Base-by-base conservation (phyloP, 1,140 invertebrate genomes). In the Teleogryllus occipitalis region DNA sequence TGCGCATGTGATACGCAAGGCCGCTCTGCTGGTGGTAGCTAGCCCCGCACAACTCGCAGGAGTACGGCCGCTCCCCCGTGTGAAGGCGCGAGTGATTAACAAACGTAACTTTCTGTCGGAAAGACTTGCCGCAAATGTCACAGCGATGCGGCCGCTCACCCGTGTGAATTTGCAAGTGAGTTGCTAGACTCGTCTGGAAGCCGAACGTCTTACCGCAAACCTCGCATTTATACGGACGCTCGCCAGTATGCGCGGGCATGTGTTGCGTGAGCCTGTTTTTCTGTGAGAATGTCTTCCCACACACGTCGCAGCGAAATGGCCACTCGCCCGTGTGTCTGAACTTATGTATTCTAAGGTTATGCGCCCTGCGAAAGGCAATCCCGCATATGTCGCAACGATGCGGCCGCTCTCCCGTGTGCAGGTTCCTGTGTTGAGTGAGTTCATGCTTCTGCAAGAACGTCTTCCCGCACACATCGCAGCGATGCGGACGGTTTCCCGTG, bases 301-400 rank as follows among this genome's bases (percentile, higher is more conserved):
- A 96, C 0, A 93, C 88, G 47, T 90, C 89, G 84, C 96, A 97
- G 78, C 89, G 87, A 83, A 92, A 94, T 0, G 93, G 93, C 78
- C 91, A 89, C 80, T 92, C 92, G 0, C 92, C 89, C 0, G 90
- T 90, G 81, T 95, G 93, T 6, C n/a, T n/a, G 10, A n/a, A 4
- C 77, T 48, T 78, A 83, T 83, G 80, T 75, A 21, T n/a, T 21
- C n/a, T 12, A 7, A 80, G 76, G 8, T 48, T n/a, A 47, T n/a
- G 22, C 10, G n/a, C 49, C 8, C 76, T 21, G 77, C 47, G 10
- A 80, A 88, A 88, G 3, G 81, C 81, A 80, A 93, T 93, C 0
- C 89, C 86, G 82, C 93, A 94, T 0, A 90, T 83, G 46, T 89
- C 85, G 82, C 94, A 96, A 21, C 86, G 84, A 80, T 91, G 91